Conservation (phyloP, 2,888 invertebrate genomes). For the Tetranychus piercei region DNA sequence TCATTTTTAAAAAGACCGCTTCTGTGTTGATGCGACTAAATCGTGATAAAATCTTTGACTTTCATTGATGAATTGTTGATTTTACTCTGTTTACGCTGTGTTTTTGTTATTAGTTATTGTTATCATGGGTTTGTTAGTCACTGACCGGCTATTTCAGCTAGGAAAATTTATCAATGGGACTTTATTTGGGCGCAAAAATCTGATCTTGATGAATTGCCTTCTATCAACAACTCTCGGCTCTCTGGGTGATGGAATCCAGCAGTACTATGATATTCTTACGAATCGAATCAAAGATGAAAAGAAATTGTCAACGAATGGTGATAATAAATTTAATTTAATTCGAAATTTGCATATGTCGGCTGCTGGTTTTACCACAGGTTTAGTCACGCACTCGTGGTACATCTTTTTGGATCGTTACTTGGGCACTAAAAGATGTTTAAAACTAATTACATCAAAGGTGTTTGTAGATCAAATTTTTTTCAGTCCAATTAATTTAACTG, state of each 20-base stretch:
- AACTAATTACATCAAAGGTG: conserved; percentile 53
- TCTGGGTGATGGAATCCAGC: conserved; percentile 58
- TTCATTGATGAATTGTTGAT: too few species aligned
- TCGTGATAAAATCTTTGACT: too few species aligned
- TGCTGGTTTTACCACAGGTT: conserved; percentile 56
- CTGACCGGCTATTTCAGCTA: neutral
- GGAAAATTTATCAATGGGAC: conserved; percentile 16
- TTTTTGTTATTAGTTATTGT: too few species aligned
- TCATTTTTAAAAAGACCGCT: too few species aligned
- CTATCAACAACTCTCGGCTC: conserved; percentile 58
- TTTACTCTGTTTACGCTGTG: too few species aligned
- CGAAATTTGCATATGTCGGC: conserved; percentile 57
- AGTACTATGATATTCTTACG: conserved; percentile 45
- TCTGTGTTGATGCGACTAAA: too few species aligned
- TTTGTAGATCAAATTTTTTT: conserved; percentile 61
- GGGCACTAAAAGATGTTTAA: conserved; percentile 45
- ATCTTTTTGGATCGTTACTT: conserved; percentile 49
- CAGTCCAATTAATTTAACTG: conserved; percentile 56
- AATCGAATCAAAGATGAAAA: conserved; percentile 31
- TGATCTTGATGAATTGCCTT: conserved; percentile 57
- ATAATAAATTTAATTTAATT: conserved; percentile 32
- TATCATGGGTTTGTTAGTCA: neutral
- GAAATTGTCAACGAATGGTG: conserved; percentile 11
- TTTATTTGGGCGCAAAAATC: conserved; percentile 39
- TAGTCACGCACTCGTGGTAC: conserved; percentile 73